phyloP scores from a whole-genome alignment of 1,140 invertebrate genomes.

The Trichonephila clavata region DNA sequence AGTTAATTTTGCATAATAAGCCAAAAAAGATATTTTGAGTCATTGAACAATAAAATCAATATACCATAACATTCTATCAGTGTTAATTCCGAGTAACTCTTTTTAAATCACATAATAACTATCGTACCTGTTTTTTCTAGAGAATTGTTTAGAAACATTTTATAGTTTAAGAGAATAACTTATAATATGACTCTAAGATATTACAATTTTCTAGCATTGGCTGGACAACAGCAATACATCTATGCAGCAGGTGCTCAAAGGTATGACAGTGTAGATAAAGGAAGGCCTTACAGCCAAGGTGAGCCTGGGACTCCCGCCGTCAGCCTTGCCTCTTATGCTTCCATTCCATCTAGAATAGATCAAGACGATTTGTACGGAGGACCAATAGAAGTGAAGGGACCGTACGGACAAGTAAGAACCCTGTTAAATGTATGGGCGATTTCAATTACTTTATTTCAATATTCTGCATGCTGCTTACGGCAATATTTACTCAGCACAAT shows the following conservation, averaged over 20 bases:
- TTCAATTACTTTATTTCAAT: neutral
- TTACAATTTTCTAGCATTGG: constrained; percentile 6
- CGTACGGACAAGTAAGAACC: constrained; percentile 72
- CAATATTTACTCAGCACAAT: neutral
- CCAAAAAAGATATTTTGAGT: no score
- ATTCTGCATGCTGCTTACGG: neutral
- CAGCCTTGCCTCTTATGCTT: constrained; percentile 75
- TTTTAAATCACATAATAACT: no score
- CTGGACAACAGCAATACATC: constrained; percentile 64
- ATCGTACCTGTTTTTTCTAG: no score
- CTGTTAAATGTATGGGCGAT: neutral
- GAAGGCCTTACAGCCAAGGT: constrained; percentile 56
- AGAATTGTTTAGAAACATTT: no score
- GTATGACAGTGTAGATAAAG: constrained; percentile 62
- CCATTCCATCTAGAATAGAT: constrained; percentile 75
- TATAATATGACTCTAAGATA: no score
- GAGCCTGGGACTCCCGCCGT: constrained; percentile 72
- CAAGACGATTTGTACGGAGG: constrained; percentile 74
- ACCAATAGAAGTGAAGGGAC: constrained; percentile 70
- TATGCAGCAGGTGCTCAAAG: constrained; percentile 48
- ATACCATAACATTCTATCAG: no score
- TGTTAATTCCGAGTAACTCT: no score
- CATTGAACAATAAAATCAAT: no score
- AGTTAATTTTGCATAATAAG: no score
- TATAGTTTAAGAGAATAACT: no score